Conservation (phyloP, 2,113 vertebrate genomes). For the Antennarius striatus region DNA sequence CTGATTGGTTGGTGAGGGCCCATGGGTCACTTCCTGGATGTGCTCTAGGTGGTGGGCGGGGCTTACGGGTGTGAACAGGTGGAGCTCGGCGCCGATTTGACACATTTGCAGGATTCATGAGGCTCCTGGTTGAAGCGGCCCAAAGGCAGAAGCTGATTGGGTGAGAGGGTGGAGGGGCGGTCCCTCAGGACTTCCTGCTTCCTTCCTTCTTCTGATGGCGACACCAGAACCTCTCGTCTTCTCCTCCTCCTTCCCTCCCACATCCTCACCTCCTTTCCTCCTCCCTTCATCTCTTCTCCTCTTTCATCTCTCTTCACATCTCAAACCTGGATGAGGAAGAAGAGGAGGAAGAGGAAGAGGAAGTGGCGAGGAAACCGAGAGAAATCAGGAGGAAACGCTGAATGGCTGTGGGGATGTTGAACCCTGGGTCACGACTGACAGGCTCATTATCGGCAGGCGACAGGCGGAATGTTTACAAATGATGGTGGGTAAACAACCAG, state of each 20-base stretch:
- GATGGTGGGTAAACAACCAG: too few relatives aligned
- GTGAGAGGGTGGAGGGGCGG: not conserved
- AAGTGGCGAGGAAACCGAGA: too few relatives aligned
- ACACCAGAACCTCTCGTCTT: not conserved
- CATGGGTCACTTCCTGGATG: not conserved
- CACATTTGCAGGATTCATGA: conserved; percentile 29
- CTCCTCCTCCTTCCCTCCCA: conserved; percentile 2
- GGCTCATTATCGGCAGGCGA: too few relatives aligned
- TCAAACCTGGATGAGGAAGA: too few relatives aligned
- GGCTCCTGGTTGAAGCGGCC: conserved; percentile 35
- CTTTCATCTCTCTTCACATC: not conserved
- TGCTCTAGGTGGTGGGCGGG: not conserved
- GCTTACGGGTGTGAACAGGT: conserved; percentile 18
- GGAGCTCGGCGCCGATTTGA: conserved; percentile 8
- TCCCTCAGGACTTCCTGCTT: not conserved
- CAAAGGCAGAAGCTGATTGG: conserved; percentile 8
- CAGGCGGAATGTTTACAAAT: too few relatives aligned
- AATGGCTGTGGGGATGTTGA: too few relatives aligned
- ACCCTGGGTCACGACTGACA: too few relatives aligned
- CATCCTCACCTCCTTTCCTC: not conserved
- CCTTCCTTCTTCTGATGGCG: conserved; percentile 1
- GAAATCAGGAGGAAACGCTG: too few relatives aligned
- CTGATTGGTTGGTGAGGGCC: too few relatives aligned
- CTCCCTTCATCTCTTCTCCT: not conserved
- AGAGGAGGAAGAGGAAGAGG: too few relatives aligned